Conservation (phyloP, 2,113 vertebrate species). For the Actenoides hombroni region DNA sequence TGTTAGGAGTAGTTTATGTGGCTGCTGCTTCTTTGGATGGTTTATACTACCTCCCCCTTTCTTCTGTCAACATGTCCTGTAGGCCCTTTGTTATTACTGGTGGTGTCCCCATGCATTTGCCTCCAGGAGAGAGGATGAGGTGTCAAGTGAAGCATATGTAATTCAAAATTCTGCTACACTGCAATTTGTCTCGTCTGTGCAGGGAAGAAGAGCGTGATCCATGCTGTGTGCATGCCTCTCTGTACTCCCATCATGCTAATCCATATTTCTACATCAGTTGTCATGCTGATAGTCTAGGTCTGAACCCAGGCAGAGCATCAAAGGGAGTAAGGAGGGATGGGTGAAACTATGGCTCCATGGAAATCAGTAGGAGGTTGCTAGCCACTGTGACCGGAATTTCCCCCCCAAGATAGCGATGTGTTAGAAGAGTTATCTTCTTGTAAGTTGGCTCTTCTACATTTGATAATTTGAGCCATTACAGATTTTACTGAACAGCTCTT, state of each 20-base stretch:
- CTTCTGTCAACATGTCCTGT: background rate
- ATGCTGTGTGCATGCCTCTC: background rate
- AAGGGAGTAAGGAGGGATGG: background rate
- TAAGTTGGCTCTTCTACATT: background rate
- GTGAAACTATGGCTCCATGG: background rate
- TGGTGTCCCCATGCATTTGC: background rate
- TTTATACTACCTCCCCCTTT: background rate
- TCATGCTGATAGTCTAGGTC: background rate
- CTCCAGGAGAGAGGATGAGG: background rate
- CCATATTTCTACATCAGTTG: background rate
- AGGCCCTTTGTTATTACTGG: background rate
- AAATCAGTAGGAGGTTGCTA: background rate
- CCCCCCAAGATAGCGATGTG: rapidly evolving
- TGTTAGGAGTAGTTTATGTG: background rate
- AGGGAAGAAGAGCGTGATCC: background rate
- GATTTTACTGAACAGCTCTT: background rate
- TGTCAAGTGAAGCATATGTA: background rate
- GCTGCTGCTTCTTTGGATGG: background rate
- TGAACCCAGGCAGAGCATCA: background rate
- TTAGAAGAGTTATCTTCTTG: background rate
- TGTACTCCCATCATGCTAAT: background rate
- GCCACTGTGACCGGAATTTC: background rate
- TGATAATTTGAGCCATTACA: background rate
- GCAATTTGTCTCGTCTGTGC: background rate
- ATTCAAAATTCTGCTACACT: background rate